phyloP scores from a whole-genome alignment of 2,888 invertebrate species.

The Syritta pipiens region DNA sequence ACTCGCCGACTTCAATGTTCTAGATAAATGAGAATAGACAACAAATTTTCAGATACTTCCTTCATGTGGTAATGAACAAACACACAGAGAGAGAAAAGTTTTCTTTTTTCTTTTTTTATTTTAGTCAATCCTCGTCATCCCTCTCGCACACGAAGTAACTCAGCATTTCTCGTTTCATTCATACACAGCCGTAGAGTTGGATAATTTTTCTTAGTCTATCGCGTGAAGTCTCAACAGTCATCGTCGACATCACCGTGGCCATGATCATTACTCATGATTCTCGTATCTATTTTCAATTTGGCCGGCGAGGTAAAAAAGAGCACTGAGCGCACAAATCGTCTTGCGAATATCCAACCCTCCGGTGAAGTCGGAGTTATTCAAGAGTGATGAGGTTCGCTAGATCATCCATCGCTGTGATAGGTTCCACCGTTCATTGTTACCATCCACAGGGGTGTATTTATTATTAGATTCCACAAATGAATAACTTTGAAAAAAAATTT shows the following conservation, averaged over 20 bases:
- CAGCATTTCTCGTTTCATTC: constrained; percentile 29
- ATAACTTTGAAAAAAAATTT: background rate
- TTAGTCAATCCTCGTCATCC: constrained; percentile 10
- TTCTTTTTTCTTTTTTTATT: constrained; percentile 50
- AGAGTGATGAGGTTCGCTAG: background rate
- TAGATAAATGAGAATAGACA: constrained; percentile 64
- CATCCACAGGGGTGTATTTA: constrained; percentile 10
- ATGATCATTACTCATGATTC: constrained; percentile 62
- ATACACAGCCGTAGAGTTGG: constrained; percentile 5
- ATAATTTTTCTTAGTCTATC: constrained; percentile 36
- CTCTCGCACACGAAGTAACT: constrained; percentile 23
- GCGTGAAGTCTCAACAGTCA: constrained; percentile 46
- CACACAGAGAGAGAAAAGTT: constrained; percentile 31
- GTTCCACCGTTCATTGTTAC: constrained; percentile 25
- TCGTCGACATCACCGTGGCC: constrained; percentile 54
- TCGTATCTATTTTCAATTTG: constrained; percentile 60
- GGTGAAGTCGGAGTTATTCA: background rate
- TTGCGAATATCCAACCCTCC: no score
- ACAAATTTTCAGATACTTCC: constrained; percentile 56
- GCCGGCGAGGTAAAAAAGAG: no score
- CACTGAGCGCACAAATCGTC: no score
- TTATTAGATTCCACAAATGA: constrained; percentile 10
- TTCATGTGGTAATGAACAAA: constrained; percentile 60
- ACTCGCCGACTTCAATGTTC: constrained; percentile 68
- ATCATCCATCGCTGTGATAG: background rate